Evolutionary conservation across 2,113 vertebrate genomes (phyloP), one percentile per base, ranked within the genome.

Genomic region (Puntigrus tetrazona): DNA sequence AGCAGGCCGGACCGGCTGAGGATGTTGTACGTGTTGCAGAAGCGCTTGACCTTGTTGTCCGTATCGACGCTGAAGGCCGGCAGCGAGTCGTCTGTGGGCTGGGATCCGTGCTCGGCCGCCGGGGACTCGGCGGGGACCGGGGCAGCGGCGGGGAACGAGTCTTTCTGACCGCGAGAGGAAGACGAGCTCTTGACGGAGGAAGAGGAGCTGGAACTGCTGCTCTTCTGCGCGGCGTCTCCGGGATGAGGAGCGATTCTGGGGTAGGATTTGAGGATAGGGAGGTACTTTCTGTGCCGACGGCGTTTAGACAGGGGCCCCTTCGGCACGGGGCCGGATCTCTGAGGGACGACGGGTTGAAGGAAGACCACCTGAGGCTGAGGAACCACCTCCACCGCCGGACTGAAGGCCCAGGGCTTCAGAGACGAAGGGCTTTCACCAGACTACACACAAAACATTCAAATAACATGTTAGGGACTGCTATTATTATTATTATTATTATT

Each of bases 171-270:
- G 5, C 1, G 0, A 25, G 5, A 8, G 36, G 72, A 29, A 25
- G 18, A 34, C 4, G 61, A 81, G 2, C 59, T 47, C 13, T 3
- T 34, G 18, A 3, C 22, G 2, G 22, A 88, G 89, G 0, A 45
- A 8, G n/a, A n/a, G n/a, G 89, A 93, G 45, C 85, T 91, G 72
- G 14, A 10, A 7, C 52, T 55, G 31, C 65, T 4, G 34, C 4
- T 69, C 65, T 22, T 20, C 9, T 0, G 65, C 18, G 8, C 1
- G 3, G 88, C 91, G 87, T 97, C 96, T 78, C 96, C 95, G 0
- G 97, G 97, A 82, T 98, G 95, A 0, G 96, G 97, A 41, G 97
- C 96, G 81, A 97, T 99, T 94, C 96, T 98, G 73, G 97, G 94
- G 80, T 96, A 98, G 65, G 96, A 97, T 88, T 98, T 98, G 50